Evolutionary conservation across 2,113 vertebrate species (phyloP).

Genomic region (Gallinago undulata): DNA sequence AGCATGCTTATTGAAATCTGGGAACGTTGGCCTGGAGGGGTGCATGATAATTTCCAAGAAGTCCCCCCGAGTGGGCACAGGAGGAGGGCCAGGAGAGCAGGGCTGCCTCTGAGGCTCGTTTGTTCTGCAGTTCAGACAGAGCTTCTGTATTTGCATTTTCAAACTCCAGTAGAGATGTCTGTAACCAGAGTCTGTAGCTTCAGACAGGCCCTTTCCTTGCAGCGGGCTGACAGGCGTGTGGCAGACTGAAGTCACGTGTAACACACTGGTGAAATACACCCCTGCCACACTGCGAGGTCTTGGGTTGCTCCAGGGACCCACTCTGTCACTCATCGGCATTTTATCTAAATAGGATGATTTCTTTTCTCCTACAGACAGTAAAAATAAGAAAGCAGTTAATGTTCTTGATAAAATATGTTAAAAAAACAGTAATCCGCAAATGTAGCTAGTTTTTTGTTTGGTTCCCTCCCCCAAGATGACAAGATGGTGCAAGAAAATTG

Average conservation of each 20-base stretch:
- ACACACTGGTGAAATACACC: neutral
- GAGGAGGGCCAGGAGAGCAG: neutral
- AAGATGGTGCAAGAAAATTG: neutral
- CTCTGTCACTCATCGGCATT: neutral
- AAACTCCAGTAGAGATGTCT: neutral
- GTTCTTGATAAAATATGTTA: neutral
- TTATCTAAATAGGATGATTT: constrained; percentile 27
- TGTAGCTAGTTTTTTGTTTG: neutral
- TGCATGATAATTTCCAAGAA: neutral
- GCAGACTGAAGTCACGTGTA: neutral
- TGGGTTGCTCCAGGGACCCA: constrained; percentile 4
- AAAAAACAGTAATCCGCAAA: neutral
- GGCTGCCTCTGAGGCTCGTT: neutral
- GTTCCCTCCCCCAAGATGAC: neutral
- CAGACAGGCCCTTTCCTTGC: neutral
- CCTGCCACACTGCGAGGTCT: neutral
- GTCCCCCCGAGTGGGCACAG: neutral
- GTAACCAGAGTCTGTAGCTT: neutral
- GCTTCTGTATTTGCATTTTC: neutral
- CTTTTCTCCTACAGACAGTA: neutral
- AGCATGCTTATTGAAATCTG: neutral
- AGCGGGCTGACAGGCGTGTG: neutral
- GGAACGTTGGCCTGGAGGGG: neutral
- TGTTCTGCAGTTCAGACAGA: neutral
- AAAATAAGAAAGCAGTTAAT: constrained; percentile 17